Evolutionary conservation across 2,113 vertebrate species (phyloP), one percentile per base, ranked within the genome.

Genomic region (Corydoras sp.): DNA sequence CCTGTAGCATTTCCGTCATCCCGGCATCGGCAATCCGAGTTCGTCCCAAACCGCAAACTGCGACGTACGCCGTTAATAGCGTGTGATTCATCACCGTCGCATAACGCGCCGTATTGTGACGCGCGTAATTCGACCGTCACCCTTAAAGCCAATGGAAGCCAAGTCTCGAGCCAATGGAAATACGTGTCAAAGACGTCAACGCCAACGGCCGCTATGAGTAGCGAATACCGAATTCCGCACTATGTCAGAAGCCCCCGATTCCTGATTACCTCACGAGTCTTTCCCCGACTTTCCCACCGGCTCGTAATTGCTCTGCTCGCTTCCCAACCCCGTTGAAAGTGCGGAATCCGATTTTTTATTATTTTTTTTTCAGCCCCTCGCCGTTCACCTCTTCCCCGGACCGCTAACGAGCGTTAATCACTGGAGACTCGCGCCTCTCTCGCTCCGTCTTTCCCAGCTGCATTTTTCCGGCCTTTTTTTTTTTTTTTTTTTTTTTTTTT

Each of bases 401-500:
- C 72, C 56, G 62, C 71, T 68, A 62, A 53, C 64, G 62, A 62
- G 71, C 24, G 58, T 32, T 50, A 62, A 77, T 75, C 77, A 75
- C 69, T 71, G 62, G 69, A 78, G 73, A 68, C 73, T 59, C 65
- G n/a, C 14, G 12, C 50, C 72, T 74, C 71, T 70, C 75, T 77
- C 32, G 6, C 32, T 35, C 32, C 32, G 32, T 35, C 77, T 59
- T 74, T 78, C 81, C 71, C 76, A 73, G 72, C 60, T 65, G 76
- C 76, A 79, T 81, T 30, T 58, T 72, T 80, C 68, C 80, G 67
- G 68, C 73, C n/a, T n/a, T n/a, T n/a, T n/a, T n/a, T n/a, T n/a
- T n/a, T n/a, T n/a, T n/a, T n/a, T n/a, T n/a, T n/a, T n/a, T n/a
- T n/a, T n/a, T n/a, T n/a, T 68, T 64, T 63, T 65, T 58, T 72